Percentiles rank a stretch among this genome's conserved stretches.
These are phyloP conservation scores for Potamarius usumacintae DNA, from an alignment of 2,113 vertebrate genomes.

Conservation along the genomic window DNA sequence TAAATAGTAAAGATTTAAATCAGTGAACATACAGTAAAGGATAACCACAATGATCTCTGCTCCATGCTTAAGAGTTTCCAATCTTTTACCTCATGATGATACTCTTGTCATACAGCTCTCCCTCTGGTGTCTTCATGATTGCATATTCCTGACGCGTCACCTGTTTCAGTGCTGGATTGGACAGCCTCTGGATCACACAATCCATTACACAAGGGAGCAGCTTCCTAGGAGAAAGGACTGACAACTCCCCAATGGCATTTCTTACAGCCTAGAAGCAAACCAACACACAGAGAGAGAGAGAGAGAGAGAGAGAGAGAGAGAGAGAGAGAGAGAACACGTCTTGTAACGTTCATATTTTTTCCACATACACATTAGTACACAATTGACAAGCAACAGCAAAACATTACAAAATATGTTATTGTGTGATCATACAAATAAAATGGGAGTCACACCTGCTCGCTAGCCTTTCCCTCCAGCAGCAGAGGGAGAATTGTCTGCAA, in stretches of 20 bases:
- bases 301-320: neutral
- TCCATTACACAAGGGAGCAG: slow-evolving; percentile 84
- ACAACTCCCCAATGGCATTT: slow-evolving; percentile 87
- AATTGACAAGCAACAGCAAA: neutral
- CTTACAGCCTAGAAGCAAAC: slow-evolving; percentile 68
- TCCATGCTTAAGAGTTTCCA: neutral
- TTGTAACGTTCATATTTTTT: no score
- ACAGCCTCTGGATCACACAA: slow-evolving; percentile 78
- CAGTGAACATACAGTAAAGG: neutral
- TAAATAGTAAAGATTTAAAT: neutral
- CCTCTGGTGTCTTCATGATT: slow-evolving; percentile 88
- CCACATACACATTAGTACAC: neutral
- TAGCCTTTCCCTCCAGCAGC: slow-evolving; percentile 74
- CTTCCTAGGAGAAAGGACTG: slow-evolving; percentile 80
- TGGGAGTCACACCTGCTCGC: slow-evolving; percentile 76
- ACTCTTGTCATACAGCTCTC: slow-evolving; percentile 89
- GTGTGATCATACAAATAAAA: neutral
- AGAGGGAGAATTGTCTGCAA: slow-evolving; percentile 81
- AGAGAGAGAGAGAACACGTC: neutral
- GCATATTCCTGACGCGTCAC: slow-evolving; percentile 90
- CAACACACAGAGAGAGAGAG: neutral
- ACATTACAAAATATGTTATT: neutral
- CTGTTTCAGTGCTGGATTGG: slow-evolving; percentile 77
- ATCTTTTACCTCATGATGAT: slow-evolving; percentile 86
- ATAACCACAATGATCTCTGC: neutral